phyloP scores from a whole-genome alignment of 2,888 invertebrate genomes.

The Diaperis boleti region DNA sequence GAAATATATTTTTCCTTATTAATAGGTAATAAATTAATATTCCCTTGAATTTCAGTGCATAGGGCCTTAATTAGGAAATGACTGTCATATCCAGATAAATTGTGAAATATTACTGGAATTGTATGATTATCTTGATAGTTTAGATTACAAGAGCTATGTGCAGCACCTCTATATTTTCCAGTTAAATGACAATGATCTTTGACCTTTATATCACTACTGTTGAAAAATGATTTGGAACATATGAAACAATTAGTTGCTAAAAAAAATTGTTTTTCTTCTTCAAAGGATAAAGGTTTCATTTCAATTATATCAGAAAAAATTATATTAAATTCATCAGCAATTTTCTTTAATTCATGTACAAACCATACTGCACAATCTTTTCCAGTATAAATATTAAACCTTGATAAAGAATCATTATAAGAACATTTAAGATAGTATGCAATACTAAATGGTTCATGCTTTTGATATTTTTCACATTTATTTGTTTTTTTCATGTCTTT shows the following conservation, averaged over 20 bases:
- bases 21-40: slow-evolving; percentile 5
- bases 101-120: too few relatives aligned
- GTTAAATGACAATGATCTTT: too few relatives aligned
- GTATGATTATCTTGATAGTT: background rate
- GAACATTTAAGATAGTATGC: too few relatives aligned
- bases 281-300: slow-evolving; percentile 1
- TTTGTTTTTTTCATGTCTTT: too few relatives aligned
- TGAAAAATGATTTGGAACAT: slow-evolving; percentile 6
- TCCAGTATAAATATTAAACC: too few relatives aligned
- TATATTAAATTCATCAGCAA: background rate
- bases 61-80: slow-evolving; percentile 9
- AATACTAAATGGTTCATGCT: background rate
- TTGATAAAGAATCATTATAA: too few relatives aligned
- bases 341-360: slow-evolving; percentile 6
- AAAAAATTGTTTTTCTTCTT: slow-evolving; percentile 11
- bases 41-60: slow-evolving; percentile 6
- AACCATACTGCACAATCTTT: too few relatives aligned
- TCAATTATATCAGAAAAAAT: background rate
- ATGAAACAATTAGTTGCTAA: slow-evolving; percentile 1
- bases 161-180: slow-evolving; percentile 9
- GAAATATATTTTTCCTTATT: slow-evolving; percentile 25
- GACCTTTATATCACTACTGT: slow-evolving; percentile 1
- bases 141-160: slow-evolving; percentile 6
- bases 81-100: slow-evolving; percentile 14
- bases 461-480: background rate